These are phyloP conservation scores for Rhizoglyphus robini DNA, from an alignment of 1,140 invertebrate species.

Conservation along the genomic window DNA sequence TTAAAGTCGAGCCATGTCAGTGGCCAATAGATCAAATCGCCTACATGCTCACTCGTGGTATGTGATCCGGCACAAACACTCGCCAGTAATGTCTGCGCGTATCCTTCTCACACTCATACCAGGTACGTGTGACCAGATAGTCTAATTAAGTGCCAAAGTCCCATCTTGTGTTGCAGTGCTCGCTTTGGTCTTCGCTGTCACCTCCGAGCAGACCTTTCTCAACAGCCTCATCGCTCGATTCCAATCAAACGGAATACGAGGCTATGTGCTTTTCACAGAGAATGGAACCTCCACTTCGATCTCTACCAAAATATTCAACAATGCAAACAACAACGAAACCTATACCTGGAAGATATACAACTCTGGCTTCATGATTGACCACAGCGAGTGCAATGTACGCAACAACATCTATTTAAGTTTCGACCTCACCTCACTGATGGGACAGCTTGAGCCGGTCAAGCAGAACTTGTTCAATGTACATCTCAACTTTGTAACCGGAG, in stretches of 20 bases:
- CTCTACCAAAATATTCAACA: conserved; percentile 6
- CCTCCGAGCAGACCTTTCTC: neutral
- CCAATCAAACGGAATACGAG: conserved; percentile 19
- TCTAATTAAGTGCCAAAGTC: too few species aligned
- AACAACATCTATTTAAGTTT: conserved; percentile 19
- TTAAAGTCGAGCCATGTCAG: too few species aligned
- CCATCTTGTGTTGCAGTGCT: too few species aligned
- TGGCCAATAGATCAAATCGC: too few species aligned
- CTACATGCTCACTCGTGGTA: too few species aligned
- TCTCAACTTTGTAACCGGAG: conserved; percentile 21
- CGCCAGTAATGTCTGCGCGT: too few species aligned
- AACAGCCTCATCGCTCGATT: conserved; percentile 20
- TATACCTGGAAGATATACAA: conserved; percentile 27
- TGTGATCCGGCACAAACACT: too few species aligned
- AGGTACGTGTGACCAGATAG: too few species aligned
- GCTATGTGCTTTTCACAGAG: conserved; percentile 20
- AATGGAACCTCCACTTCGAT: conserved; percentile 16
- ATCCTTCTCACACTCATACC: too few species aligned
- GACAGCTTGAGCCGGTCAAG: conserved; percentile 22
- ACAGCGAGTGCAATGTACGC: conserved; percentile 11
- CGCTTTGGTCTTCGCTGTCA: too few species aligned
- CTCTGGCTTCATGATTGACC: conserved; percentile 20
- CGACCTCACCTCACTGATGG: conserved; percentile 26
- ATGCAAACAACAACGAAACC: conserved; percentile 12
- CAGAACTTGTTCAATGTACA: conserved; percentile 24